Conservation (phyloP, 2,113 vertebrate genomes). For the Leiothrix lutea region DNA sequence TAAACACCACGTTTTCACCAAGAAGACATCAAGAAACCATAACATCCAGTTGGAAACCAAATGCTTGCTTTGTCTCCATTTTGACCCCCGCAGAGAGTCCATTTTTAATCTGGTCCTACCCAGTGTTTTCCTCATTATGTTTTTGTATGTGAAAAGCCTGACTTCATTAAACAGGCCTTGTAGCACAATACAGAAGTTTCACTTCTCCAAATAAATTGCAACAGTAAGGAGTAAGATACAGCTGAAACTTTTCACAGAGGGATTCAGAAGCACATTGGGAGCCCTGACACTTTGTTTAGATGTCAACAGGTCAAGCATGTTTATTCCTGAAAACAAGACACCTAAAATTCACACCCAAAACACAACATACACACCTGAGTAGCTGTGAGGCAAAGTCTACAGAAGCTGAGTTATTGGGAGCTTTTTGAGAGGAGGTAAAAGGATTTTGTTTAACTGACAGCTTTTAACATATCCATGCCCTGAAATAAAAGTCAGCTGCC, state of each 20-base stretch:
- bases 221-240: not conserved
- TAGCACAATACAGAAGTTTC: not conserved
- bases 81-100: not conserved
- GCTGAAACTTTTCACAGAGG: not conserved
- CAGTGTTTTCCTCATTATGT: not conserved
- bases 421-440: not conserved
- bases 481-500: constrained; percentile 5
- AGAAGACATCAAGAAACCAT: not conserved
- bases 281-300: not conserved
- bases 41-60: not conserved
- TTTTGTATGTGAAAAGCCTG: not conserved
- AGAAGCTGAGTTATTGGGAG: not conserved
- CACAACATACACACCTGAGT: not conserved
- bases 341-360: not conserved
- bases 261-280: not conserved
- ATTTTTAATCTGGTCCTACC: not conserved
- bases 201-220: not conserved
- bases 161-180: not conserved
- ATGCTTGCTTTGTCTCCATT: not conserved
- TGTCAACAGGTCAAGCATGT: not conserved
- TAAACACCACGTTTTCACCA: not conserved
- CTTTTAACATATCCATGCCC: not conserved
- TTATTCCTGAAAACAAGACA: not conserved
- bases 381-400: not conserved
- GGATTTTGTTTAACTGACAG: not conserved